Percentiles rank a stretch among this genome's conserved stretches.
Conservation (phyloP, 92 coral and sea anemone species). For the Pocillopora meandrina region DNA sequence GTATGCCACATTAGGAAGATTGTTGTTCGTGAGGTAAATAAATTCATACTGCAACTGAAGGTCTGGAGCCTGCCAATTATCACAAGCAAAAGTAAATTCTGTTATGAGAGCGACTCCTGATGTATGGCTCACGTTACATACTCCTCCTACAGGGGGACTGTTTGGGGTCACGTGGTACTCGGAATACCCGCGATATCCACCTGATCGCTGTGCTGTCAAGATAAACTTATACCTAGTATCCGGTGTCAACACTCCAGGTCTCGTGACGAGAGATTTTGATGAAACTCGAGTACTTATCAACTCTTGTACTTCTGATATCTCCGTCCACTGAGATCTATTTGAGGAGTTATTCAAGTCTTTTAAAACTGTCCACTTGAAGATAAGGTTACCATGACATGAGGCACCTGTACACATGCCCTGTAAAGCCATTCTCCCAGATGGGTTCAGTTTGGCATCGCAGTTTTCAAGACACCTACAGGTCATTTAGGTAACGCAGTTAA, state of each 20-base stretch:
- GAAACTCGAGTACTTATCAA: conserved; percentile 21
- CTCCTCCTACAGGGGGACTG: conserved; percentile 58
- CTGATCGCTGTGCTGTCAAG: conserved; percentile 34
- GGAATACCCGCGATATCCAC: conserved; percentile 47
- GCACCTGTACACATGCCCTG: background rate
- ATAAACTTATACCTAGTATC: conserved; percentile 28
- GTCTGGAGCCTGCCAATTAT: conserved; percentile 69
- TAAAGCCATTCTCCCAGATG: too few species aligned
- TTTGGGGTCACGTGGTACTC: conserved; percentile 58
- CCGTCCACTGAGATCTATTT: background rate
- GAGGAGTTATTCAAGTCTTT: background rate
- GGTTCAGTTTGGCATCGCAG: too few species aligned
- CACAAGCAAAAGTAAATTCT: conserved; percentile 52
- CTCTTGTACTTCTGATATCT: background rate
- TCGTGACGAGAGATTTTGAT: conserved; percentile 38
- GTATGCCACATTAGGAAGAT: conserved; percentile 25
- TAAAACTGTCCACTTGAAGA: conserved; percentile 34
- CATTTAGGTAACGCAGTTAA: too few species aligned
- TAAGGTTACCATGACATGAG: conserved; percentile 38
- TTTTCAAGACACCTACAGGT: too few species aligned
- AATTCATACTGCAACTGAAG: conserved; percentile 61
- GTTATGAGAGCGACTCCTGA: conserved; percentile 66
- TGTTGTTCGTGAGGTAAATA: conserved; percentile 51
- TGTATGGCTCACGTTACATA: conserved; percentile 35
- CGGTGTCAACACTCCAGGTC: conserved; percentile 23